Conservation (phyloP, 2,113 vertebrate genomes). For the Bettongia penicillata region DNA sequence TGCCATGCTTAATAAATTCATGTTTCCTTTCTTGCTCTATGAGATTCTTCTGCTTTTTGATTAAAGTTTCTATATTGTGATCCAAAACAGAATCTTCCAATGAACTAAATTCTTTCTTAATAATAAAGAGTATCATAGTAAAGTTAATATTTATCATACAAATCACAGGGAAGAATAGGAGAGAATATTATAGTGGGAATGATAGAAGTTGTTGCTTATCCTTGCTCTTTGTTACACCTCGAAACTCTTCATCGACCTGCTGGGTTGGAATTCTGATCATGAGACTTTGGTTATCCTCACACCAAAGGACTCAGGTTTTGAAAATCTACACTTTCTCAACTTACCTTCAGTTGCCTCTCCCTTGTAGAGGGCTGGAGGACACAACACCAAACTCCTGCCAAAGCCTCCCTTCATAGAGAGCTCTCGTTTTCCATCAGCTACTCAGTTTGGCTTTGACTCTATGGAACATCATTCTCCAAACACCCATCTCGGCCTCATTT, state of each 20-base stretch:
- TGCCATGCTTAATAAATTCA: not conserved
- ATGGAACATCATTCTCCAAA: not conserved
- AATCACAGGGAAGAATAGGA: not conserved
- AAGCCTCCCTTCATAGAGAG: not conserved
- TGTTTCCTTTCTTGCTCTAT: not conserved
- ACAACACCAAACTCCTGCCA: not conserved
- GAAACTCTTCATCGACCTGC: not conserved
- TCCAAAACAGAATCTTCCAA: no score
- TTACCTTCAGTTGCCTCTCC: not conserved
- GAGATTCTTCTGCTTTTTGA: no score
- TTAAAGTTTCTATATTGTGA: no score
- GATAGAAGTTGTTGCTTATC: not conserved
- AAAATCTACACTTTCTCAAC: not conserved
- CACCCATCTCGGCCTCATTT: not conserved
- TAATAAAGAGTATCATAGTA: no score
- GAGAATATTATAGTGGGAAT: no score
- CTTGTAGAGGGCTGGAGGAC: fast-evolving
- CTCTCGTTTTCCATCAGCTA: not conserved
- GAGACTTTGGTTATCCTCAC: not conserved
- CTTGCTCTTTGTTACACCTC: not conserved
- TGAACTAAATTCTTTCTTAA: no score
- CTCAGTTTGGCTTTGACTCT: not conserved
- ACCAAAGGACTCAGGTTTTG: not conserved
- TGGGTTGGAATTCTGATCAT: not conserved
- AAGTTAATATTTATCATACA: not conserved